Evolutionary conservation across 2,888 invertebrate species (phyloP).

Genomic region (Thalpophila matura): DNA sequence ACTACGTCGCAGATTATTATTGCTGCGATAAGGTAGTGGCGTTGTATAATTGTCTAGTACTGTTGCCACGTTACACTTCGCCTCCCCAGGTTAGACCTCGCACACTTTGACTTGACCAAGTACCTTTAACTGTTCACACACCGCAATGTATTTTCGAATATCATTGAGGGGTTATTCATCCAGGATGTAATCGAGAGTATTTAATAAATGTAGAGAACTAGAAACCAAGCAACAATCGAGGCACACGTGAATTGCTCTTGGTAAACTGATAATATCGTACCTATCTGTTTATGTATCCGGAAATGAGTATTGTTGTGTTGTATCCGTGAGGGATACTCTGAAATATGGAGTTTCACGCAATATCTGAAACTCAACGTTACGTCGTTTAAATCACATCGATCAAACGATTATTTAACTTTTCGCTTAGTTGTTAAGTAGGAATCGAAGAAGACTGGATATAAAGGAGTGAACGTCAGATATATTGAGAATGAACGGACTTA

Average conservation of each 20-base stretch:
- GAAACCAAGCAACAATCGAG: background rate
- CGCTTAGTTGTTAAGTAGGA: slow-evolving; percentile 70
- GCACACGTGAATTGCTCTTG: background rate
- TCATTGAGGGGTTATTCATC: background rate
- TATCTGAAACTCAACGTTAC: background rate
- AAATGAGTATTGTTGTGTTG: background rate
- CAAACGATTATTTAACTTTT: slow-evolving; percentile 39
- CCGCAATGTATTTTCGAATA: background rate
- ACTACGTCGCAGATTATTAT: slow-evolving; percentile 49
- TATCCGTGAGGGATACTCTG: slow-evolving; percentile 13
- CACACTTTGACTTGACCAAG: background rate
- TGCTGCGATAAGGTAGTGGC: slow-evolving; percentile 50
- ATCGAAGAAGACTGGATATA: slow-evolving; percentile 79
- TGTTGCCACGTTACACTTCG: slow-evolving; percentile 34
- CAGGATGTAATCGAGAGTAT: background rate
- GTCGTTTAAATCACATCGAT: slow-evolving; percentile 22
- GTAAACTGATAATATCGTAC: background rate
- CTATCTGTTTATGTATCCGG: slow-evolving; percentile 2
- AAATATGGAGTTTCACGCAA: slow-evolving; percentile 10
- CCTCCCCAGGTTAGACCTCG: background rate
- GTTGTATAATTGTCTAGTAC: slow-evolving; percentile 38
- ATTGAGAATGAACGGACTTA: slow-evolving; percentile 65
- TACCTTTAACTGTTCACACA: background rate
- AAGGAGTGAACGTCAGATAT: slow-evolving; percentile 65
- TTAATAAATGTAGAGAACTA: background rate